A percentile compares a stretch with the other conserved stretches of the same genome.
phyloP scores from a whole-genome alignment of 2,888 invertebrate genomes.

The Cerastis rubricosa region DNA sequence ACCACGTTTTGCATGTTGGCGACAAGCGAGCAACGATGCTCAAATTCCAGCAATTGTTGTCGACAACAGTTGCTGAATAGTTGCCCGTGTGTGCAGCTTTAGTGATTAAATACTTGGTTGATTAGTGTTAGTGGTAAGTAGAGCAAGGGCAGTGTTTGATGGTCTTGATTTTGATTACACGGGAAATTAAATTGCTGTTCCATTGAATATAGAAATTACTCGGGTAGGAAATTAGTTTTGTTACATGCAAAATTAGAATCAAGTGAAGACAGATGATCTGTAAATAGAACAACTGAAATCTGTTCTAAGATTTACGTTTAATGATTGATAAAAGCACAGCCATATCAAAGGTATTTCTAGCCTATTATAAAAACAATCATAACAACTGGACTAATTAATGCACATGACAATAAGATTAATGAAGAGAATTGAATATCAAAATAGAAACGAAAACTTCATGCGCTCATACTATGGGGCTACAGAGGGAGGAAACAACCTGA shows the following conservation, averaged over 20 bases:
- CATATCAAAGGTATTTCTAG: neutral
- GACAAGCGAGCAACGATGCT: neutral
- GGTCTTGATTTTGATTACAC: conserved; percentile 42
- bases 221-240: conserved; percentile 12
- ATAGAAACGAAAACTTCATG: too few relatives aligned
- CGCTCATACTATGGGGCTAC: too few relatives aligned
- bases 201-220: conserved; percentile 29
- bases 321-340: neutral
- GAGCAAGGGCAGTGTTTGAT: conserved; percentile 59
- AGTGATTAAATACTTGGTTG: conserved; percentile 29
- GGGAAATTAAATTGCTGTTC: conserved; percentile 43
- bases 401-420: neutral
- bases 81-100: conserved; percentile 13
- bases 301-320: neutral
- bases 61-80: neutral
- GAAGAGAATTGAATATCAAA: neutral
- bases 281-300: neutral
- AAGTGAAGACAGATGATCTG: neutral
- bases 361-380: neutral
- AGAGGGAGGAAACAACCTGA: too few relatives aligned
- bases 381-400: neutral
- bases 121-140: conserved; percentile 49
- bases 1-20: neutral
- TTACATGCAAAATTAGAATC: neutral
- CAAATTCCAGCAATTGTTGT: neutral